These are phyloP conservation scores for Xylocampa areola DNA, from an alignment of 2,888 invertebrate species.

Conservation along the genomic window DNA sequence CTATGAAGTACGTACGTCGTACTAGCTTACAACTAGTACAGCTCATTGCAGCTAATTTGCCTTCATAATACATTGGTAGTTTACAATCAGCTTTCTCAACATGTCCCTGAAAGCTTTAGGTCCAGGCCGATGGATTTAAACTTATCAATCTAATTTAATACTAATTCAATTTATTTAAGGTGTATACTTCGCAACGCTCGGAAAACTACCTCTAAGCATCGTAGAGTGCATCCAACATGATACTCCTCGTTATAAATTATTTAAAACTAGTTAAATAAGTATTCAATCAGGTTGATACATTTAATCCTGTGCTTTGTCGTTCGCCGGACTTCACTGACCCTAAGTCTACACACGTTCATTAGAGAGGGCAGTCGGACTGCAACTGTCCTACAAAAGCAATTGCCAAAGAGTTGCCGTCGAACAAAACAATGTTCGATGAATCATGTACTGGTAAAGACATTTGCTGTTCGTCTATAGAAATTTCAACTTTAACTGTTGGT, in stretches of 20 bases:
- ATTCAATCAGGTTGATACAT: no score
- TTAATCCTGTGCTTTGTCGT: no score
- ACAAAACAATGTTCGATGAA: conserved; percentile 75
- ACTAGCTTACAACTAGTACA: conserved; percentile 16
- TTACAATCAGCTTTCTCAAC: conserved; percentile 41
- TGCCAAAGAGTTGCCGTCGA: conserved; percentile 45
- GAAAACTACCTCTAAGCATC: no score
- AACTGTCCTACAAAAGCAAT: conserved; percentile 55
- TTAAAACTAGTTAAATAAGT: no score
- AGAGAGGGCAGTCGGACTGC: conserved; percentile 51
- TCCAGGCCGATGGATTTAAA: conserved; percentile 30
- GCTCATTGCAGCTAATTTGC: conserved; percentile 42
- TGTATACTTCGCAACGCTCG: no score
- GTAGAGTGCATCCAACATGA: no score
- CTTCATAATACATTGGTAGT: conserved; percentile 8
- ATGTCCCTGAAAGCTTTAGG: conserved; percentile 45
- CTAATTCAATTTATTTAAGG: no score
- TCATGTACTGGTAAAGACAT: conserved; percentile 55
- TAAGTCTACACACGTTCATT: conserved; percentile 47
- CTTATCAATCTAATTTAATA: no score
- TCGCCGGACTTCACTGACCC: no score
- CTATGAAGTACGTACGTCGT: neutral
- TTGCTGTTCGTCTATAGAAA: conserved; percentile 1
- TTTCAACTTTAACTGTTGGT: conserved; percentile 6
- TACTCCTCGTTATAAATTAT: no score